Evolutionary conservation across 1,140 invertebrate genomes (phyloP), one percentile per base, ranked within the genome.

Genomic region (Pollicipes pollicipes): DNA sequence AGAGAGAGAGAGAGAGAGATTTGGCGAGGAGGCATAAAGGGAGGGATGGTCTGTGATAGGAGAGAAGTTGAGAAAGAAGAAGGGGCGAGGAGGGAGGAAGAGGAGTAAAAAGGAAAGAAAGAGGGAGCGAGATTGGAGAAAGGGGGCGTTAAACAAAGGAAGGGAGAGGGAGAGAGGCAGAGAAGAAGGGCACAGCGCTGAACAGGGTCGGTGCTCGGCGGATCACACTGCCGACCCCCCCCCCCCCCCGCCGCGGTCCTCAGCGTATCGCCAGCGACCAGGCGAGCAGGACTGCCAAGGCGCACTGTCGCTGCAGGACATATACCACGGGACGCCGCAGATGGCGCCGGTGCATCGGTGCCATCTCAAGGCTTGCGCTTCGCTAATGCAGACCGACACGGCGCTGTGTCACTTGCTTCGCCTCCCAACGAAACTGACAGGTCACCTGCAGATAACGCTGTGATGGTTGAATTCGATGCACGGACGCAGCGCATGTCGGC

Each of bases 251-350:
- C 29, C 28, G 24, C 17, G 1, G n/a, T 10, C 70, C 70, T 27
- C 66, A 70, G 35, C 66, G 37, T n/a, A 63, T 37, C 13, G 45
- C 70, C 13, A 70, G 45, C 1, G 68, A 66, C 37, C n/a, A n/a
- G n/a, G n/a, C n/a, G n/a, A n/a, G n/a, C n/a, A n/a, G n/a, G n/a
- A n/a, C n/a, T n/a, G n/a, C n/a, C n/a, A n/a, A n/a, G n/a, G n/a
- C n/a, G n/a, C n/a, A n/a, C n/a, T n/a, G n/a, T n/a, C n/a, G n/a
- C n/a, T n/a, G n/a, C n/a, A n/a, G n/a, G n/a, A n/a, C n/a, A n/a
- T n/a, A n/a, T n/a, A n/a, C n/a, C n/a, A n/a, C n/a, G n/a, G n/a
- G n/a, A n/a, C n/a, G n/a, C n/a, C n/a, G n/a, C n/a, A n/a, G n/a
- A n/a, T n/a, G n/a, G n/a, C n/a, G n/a, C n/a, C n/a, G n/a, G n/a